Base-by-base conservation (phyloP, 2,888 invertebrate genomes). In the Habroteleia sp. region DNA sequence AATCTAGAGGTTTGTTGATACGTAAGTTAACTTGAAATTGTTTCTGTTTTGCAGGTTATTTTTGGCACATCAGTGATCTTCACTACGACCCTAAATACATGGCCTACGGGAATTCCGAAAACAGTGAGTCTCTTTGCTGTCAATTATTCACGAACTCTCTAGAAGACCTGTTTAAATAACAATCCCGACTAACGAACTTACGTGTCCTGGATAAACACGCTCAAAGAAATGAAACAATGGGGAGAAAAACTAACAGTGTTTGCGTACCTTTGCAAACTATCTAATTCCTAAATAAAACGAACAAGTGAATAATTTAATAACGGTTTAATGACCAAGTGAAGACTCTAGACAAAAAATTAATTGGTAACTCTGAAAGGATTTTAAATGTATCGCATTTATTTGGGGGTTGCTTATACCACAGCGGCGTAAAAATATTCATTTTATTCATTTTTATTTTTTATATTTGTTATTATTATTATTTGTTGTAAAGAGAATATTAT, bases 21-120 rank as follows among this genome's bases (percentile, higher is more conserved):
- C 20, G 5, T 20, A 20, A 3, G 5, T 20, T 3, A 20, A 20
- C 5, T 20, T 20, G 7, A 27, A 7, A 27, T 27, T 27, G 27
- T 27, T 27, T 7, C 27, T 7, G 7, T 20, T 27, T 27, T 7
- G 7, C 93, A 97, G 97, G 96, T 82, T 95, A 95, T 89, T 97
- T 97, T 90, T 97, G 97, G 97, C 97, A 97, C 89, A 95, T 97
- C 85, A 96, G 96, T 79, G 97, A 97, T 89, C 93, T 97, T 82
- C 97, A 97, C 89, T 95, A 95, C 90, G 96, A 97, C 87, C 93
- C 94, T 3, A 93, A 94, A 82, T 96, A 95, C 89, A 93, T 94
- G 80, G 91, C 92, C 56, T 92, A 93, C 82, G 95, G 94, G 66
- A 94, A 94, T 87, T 91, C 93, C 80, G 91, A 92, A 87, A 92